A percentile compares a stretch with the other conserved stretches of the same genome.
These are phyloP conservation scores for Prionailurus viverrinus DNA, from an alignment of 2,113 vertebrate species.

Conservation along the genomic window DNA sequence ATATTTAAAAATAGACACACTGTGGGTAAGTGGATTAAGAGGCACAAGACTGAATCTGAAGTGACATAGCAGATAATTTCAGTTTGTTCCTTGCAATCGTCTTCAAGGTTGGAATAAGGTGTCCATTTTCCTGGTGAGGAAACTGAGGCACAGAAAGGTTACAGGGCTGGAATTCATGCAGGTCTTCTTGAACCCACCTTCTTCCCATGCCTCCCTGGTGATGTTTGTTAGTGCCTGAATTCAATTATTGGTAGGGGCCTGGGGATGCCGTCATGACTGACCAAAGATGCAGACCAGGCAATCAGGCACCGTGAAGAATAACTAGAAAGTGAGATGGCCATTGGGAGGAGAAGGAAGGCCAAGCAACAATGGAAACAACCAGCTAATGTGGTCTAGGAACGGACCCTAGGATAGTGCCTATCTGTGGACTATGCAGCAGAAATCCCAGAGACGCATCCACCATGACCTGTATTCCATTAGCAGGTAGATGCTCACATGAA, in stretches of 20 bases:
- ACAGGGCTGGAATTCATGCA: background rate
- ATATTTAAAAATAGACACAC: background rate
- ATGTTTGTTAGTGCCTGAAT: background rate
- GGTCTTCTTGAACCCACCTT: background rate
- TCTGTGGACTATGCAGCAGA: background rate
- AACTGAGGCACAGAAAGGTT: background rate
- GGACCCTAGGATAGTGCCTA: background rate
- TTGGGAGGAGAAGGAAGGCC: too few relatives aligned
- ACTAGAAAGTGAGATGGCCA: background rate
- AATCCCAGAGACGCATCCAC: background rate
- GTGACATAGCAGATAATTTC: background rate
- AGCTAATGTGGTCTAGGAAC: fast-evolving
- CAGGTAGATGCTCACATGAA: background rate
- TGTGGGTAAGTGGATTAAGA: background rate
- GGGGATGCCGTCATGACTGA: background rate
- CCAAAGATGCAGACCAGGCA: background rate
- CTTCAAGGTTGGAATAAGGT: background rate
- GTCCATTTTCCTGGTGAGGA: background rate
- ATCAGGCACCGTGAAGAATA: background rate
- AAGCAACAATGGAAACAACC: too few relatives aligned
- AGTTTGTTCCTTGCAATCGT: background rate
- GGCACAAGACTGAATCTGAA: background rate
- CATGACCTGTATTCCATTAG: background rate
- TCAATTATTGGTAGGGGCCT: background rate
- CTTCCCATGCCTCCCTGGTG: too few relatives aligned